Percentiles rank a stretch among this genome's conserved stretches.
Conservation (phyloP, 2,113 vertebrate species). For the Clarias macrocephalus region DNA sequence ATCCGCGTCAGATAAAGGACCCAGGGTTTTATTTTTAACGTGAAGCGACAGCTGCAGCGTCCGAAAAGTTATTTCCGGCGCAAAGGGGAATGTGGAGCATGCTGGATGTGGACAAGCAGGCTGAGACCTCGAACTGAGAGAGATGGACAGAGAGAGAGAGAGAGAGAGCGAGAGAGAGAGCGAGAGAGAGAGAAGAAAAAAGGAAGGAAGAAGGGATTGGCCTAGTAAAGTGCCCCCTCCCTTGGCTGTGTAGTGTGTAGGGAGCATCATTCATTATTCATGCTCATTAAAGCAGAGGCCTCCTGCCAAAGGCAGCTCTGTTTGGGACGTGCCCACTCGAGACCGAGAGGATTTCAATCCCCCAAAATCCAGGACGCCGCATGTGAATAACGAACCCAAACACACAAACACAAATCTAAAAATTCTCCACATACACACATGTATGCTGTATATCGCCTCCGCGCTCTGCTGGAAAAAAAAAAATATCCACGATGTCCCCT, state of each 20-base stretch:
- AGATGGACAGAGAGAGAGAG: background rate
- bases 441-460: background rate
- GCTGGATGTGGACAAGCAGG: background rate
- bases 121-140: background rate
- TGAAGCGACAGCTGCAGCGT: constrained; percentile 58
- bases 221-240: constrained; percentile 78
- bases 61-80: constrained; percentile 68
- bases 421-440: constrained; percentile 30
- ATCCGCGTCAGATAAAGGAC: constrained; percentile 32
- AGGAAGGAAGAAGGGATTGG: constrained; percentile 57
- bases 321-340: constrained; percentile 81
- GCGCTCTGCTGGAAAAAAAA: background rate
- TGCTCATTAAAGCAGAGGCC: constrained; percentile 82
- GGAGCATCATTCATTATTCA: constrained; percentile 82
- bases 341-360: constrained; percentile 68
- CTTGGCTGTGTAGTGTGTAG: constrained; percentile 72
- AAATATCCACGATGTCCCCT: background rate
- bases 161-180: background rate
- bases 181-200: background rate
- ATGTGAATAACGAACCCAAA: constrained; percentile 66
- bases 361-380: constrained; percentile 73
- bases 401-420: constrained; percentile 21
- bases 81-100: constrained; percentile 44
- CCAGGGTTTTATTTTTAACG: constrained; percentile 51
- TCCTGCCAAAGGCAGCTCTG: constrained; percentile 79